Base-by-base conservation (phyloP, 2,888 invertebrate species). In the Drosophila algonquin region DNA sequence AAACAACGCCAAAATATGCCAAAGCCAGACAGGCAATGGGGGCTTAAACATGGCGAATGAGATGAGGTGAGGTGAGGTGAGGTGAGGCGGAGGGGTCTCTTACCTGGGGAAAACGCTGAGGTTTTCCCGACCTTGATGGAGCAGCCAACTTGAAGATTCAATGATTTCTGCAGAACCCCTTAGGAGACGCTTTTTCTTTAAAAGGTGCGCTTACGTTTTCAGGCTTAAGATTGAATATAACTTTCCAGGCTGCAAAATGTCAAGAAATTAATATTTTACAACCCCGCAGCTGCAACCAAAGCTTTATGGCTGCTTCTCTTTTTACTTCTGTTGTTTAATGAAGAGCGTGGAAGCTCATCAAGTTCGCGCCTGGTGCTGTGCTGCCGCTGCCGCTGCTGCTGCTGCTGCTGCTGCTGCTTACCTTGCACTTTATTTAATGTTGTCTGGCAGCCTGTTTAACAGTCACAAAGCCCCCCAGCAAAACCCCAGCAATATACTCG, bases 401-500 rank as follows among this genome's bases (percentile, higher is more conserved):
- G 40, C 21, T 40, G 40, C 21, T 40, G 0, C 2, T 40, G 40
- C n/a, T 7, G 40, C n/a, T 40, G 58, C 65, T 64, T 64, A 56
- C 63, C 63, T 51, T 50, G 50, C 65, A 74, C 54, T 73, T 65
- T 21, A 50, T 57, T 71, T 57, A 56, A 63, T 58, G 63, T 21
- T 53, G 63, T 59, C 60, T 85, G 52, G 51, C 30, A 62, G 35
- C 35, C 35, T 35, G 35, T 12, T 35, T 35, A 35, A 12, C 12
- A 35, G 35, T 4, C 35, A 35, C 35, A 35, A 60, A 52, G 24
- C 40, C 35, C 60, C 60, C 47, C 63, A 21, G 21, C 21, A 21
- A 21, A 21, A 21, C 21, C 21, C 21, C 3, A 54, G 57, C 75
- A 60, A 71, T 75, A 76, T 85, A 7, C 59, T 78, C 64, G 30